Base-by-base conservation (phyloP, 92 coral and sea anemone species). In the Epizoanthus scotinus region DNA sequence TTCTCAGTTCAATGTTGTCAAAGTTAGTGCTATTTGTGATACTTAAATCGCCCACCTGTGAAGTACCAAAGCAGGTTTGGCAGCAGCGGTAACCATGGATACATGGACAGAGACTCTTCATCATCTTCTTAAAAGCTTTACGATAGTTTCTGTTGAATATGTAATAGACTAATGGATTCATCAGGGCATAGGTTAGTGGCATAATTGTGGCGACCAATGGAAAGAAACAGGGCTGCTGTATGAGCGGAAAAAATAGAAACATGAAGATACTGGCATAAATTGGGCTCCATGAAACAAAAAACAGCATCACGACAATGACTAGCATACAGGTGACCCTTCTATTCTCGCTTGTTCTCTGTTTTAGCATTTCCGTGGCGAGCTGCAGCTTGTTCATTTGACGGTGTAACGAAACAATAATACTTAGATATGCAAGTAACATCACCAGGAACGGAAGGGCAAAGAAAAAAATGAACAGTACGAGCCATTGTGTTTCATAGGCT, bases 71-170 rank as follows among this genome's bases (percentile, higher is more conserved):
- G 52, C 52, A 53, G 59, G 20, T 1, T 14, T 71, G 28, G 25
- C 60, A 71, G 18, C 61, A 49, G 28, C 52, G 60, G 20, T 29
- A 27, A 2, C 21, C 21, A 13, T 71, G 28, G 15, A 28, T 10
- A 10, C 77, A 25, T 1, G 28, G 27, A 27, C 77, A 50, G 14
- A 50, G 15, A 21, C 6, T 14, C 15, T 40, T 24, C 5, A 71
- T 8, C 38, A 71, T 13, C 8, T 34, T 24, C 15, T 71, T 26
- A 52, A 71, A 71, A 3, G 78, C 78, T 22, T 53, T 71, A 0
- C 78, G 59, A 40, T 71, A 71, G 78, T 71, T 53, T 27, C 55
- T 28, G 78, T 53, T 71, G 59, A 71, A 71, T 71, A 71, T 27
- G 17, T 71, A 71, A 25, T 71, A 71, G 6, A 71, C 36, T 14